Base-by-base conservation (phyloP, 2,797 vertebrate genomes). In the Schizothorax lantsangensis region DNA sequence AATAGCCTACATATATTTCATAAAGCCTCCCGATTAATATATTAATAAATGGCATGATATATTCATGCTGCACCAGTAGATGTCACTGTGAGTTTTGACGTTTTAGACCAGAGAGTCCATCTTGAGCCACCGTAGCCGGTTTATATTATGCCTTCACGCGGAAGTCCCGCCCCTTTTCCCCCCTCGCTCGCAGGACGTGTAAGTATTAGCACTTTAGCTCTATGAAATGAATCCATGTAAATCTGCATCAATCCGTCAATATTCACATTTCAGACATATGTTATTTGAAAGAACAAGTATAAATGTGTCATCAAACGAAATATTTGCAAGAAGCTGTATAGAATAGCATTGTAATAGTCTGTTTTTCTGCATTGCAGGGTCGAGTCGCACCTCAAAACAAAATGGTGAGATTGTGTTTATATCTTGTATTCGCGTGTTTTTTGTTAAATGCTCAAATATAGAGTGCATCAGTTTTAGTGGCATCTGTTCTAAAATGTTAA, bases 161-260 rank as follows among this genome's bases (percentile, higher is more conserved):
- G 97, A 97, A 97, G 96, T 92, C 12, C 85, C 89, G 0, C 54
- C 88, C 92, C 94, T 95, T 88, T 96, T 92, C 91, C 68, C 40
- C 92, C 12, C 62, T 93, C 71, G 87, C 75, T 64, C 81, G 38
- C 0, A 26, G 21, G 0, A 87, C 84, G 30, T 87, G 95, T 95
- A 49, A 93, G 96, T 93, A 0, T 8, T 7, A 14, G 2, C 0
- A 86, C 40, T 4, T 26, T 75, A 43, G n/a, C 54, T 40, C 10
- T 66, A 17, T 87, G 11, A 84, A 72, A 33, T 45, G 38, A 17
- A n/a, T 26, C 59, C 0, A 3, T 82, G 71, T 74, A n/a, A 87
- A 95, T 96, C 94, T 68, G 33, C 80, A 89, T 89, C 92, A 95
- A 96, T 95, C 90, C 36, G 1, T 17, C 2, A 23, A 3, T 6